Evolutionary conservation across 2,113 vertebrate genomes (phyloP), one percentile per base, ranked within the genome.

Genomic region (Ginglymostoma cirratum): DNA sequence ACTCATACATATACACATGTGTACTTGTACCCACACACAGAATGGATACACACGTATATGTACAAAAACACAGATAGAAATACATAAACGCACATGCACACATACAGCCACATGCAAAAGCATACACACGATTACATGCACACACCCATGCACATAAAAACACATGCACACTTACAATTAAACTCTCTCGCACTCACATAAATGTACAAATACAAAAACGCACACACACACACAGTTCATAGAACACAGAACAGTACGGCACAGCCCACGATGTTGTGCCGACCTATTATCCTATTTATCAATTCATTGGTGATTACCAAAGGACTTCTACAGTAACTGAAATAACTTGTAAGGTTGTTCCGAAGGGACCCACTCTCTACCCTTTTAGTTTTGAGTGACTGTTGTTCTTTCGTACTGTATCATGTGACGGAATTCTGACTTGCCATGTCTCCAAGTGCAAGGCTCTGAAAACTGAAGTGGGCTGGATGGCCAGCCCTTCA

Each of bases 401-500:
- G 48, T 5, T 55, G 27, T 12, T 34, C 3, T 90, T 55, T 61
- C 61, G 5, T 17, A 10, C 6, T 0, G 5, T 34, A 7, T 0
- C 17, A 61, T n/a, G 23, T 21, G n/a, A 42, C 42, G 21, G 61
- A 38, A 66, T 67, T 66, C 34, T 30, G 8, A 67, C 23, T 5
- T 5, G 2, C 61, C 38, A 17, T 21, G 23, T 5, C 17, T 83
- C 38, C 21, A 17, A 45, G 38, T 83, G 5, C 23, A 66, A 3
- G 0, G 1, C 1, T 21, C 7, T 3, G 8, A 38, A 38, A 19
- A 0, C 34, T 23, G 61, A 5, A 5, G 4, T 67, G 19, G 4
- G 23, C 38, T 45, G 21, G 78, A 83, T 3, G 3, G n/a, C 24
- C 66, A 14, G 3, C 24, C 42, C 45, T 4, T 70, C 67, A 5